phyloP scores from a whole-genome alignment of 2,113 vertebrate species.

The Gorsachius goisagi region DNA sequence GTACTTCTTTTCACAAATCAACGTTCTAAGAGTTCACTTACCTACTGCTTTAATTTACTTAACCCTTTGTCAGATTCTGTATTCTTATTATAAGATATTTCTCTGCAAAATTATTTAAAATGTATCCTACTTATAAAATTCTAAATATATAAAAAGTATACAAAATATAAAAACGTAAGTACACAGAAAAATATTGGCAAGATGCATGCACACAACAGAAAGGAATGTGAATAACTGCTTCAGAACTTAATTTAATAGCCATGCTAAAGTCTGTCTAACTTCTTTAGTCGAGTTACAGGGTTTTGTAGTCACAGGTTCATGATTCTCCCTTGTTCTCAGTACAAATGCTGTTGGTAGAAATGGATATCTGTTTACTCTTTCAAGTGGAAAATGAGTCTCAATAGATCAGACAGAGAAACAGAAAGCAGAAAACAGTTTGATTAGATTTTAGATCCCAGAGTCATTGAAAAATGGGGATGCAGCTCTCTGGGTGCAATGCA shows the following conservation, averaged over 20 bases:
- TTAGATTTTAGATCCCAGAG: slow-evolving; percentile 8
- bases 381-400: slow-evolving; percentile 26
- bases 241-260: neutral
- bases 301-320: neutral
- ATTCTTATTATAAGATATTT: neutral
- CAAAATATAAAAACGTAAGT: neutral
- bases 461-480: neutral
- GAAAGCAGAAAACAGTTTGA: slow-evolving; percentile 10
- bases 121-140: neutral
- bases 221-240: neutral
- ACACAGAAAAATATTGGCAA: neutral
- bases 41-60: neutral
- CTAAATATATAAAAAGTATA: neutral
- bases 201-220: neutral
- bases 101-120: neutral
- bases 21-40: neutral
- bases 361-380: slow-evolving; percentile 11
- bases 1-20: slow-evolving; percentile 48
- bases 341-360: neutral
- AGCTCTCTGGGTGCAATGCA: neutral
- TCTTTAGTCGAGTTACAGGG: neutral
- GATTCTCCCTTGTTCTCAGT: neutral
- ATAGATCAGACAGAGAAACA: neutral
- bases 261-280: neutral
- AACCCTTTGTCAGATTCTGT: neutral